Percentiles rank a stretch among this genome's conserved stretches.
These are phyloP conservation scores for Liodrosophila aerea DNA, from an alignment of 2,888 invertebrate species.

Conservation along the genomic window DNA sequence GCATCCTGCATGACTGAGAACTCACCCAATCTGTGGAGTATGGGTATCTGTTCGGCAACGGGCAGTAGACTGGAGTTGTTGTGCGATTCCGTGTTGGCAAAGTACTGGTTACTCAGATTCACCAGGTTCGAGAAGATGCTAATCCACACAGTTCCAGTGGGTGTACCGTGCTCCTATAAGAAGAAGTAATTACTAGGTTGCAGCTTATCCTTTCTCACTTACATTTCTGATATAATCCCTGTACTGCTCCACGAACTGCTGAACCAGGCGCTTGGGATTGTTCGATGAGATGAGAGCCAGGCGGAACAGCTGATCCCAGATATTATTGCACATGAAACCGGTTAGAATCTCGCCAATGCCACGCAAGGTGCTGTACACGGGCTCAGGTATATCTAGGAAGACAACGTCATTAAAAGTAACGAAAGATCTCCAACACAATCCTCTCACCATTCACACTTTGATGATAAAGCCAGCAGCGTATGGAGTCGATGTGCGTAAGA, in stretches of 20 bases:
- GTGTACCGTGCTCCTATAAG: slow-evolving; percentile 75
- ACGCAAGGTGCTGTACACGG: slow-evolving; percentile 88
- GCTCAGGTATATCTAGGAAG: slow-evolving; percentile 85
- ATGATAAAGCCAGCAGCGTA: slow-evolving; percentile 76
- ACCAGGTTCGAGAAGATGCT: slow-evolving; percentile 87
- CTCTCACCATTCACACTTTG: slow-evolving; percentile 72
- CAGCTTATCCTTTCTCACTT: no score
- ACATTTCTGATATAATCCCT: slow-evolving; percentile 69
- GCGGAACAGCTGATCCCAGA: slow-evolving; percentile 88
- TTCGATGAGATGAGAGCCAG: slow-evolving; percentile 78
- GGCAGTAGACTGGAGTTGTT: slow-evolving; percentile 90
- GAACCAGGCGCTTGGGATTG: slow-evolving; percentile 54
- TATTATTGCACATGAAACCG: slow-evolving; percentile 90
- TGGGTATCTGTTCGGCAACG: slow-evolving; percentile 91
- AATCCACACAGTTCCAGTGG: slow-evolving; percentile 80
- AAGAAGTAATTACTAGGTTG: no score
- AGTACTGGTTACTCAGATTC: slow-evolving; percentile 87
- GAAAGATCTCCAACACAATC: not conserved
- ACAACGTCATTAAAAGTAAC: slow-evolving; percentile 4
- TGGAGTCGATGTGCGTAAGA: slow-evolving; percentile 78
- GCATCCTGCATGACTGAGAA: no score
- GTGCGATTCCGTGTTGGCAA: slow-evolving; percentile 86
- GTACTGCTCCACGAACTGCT: slow-evolving; percentile 64
- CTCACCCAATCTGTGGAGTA: slow-evolving; percentile 82
- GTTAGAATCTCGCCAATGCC: slow-evolving; percentile 90